Evolutionary conservation across 2,888 invertebrate genomes (phyloP).

Genomic region (Yponomeuta evonymella): DNA sequence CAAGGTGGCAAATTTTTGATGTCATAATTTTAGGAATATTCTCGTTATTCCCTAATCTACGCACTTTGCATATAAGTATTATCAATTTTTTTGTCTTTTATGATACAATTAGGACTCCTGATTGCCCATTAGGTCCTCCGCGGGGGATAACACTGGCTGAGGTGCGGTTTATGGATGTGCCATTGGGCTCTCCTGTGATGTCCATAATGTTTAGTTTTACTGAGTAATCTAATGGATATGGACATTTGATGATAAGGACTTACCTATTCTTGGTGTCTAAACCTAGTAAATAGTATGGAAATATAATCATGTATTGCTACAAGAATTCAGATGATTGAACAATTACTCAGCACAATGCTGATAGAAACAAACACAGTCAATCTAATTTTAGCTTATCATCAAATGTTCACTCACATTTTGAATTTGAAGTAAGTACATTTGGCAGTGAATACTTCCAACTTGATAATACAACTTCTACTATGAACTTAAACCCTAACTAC

Average conservation of each 20-base stretch:
- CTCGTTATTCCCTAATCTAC: constrained; percentile 20
- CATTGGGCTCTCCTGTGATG: neutral
- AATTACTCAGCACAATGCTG: neutral
- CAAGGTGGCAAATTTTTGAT: constrained; percentile 66
- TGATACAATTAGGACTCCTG: neutral
- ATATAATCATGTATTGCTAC: neutral
- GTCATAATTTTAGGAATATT: constrained; percentile 47
- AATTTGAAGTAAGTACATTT: too few relatives aligned
- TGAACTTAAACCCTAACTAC: too few relatives aligned
- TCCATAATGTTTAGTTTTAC: neutral
- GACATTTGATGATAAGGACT: neutral
- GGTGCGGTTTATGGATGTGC: neutral
- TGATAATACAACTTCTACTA: too few relatives aligned
- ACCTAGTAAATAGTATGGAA: neutral
- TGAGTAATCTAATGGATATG: too few relatives aligned
- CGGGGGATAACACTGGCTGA: neutral
- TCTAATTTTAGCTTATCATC: neutral
- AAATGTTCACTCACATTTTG: too few relatives aligned
- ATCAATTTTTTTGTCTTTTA: too few relatives aligned
- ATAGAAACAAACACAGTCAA: neutral
- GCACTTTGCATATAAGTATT: neutral
- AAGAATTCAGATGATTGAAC: neutral
- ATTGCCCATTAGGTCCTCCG: neutral
- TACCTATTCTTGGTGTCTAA: neutral
- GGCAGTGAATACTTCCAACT: too few relatives aligned